Base-by-base conservation (phyloP, 2,113 vertebrate species). In the Ursus arctos region DNA sequence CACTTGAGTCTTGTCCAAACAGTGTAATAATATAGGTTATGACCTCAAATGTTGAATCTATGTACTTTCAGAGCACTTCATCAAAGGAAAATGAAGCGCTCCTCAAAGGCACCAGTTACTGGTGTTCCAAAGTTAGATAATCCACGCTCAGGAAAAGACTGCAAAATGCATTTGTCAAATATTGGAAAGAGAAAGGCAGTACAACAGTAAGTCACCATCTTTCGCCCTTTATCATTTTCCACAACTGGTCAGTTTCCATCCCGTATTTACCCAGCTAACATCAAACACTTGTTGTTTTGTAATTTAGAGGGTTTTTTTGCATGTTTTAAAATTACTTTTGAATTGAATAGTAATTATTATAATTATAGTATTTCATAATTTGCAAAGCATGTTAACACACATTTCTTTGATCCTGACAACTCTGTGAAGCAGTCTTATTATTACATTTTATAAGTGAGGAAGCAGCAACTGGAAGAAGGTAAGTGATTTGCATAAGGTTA, bases 1-100 rank as follows among this genome's bases (percentile, higher is more conserved):
- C 72, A 82, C 26, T 96, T 85, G 33, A 97, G 43, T 95, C 87
- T 94, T 84, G 24, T 93, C 47, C 74, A 81, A 84, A 59, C 53
- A 59, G 51, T 91, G 6, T 84, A 84, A 88, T 79, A 86, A 82
- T 85, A 88, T 40, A 72, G 61, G 92, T 94, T 94, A 28, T 96
- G 61, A 94, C 55, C 49, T 92, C 49, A 94, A 94, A 84, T 55
- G 19, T 67, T 96, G 93, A 88, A 95, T 95, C 95, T 95, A 28
- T 97, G 3, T 96, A 89, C 91, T 95, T 98, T 91, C 97, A 98
- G 97, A 83, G 79, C 94, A 53, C 24, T 92, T 92, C 26, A 57
- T 40, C 90, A 13, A 77, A 71, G 36, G 88, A 97, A 97, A 94
- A 98, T 98, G 95, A 94, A 24, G 72, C 16, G 10, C 53, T 59